Evolutionary conservation across 2,797 vertebrate species (phyloP).

Genomic region (Chanos chanos): DNA sequence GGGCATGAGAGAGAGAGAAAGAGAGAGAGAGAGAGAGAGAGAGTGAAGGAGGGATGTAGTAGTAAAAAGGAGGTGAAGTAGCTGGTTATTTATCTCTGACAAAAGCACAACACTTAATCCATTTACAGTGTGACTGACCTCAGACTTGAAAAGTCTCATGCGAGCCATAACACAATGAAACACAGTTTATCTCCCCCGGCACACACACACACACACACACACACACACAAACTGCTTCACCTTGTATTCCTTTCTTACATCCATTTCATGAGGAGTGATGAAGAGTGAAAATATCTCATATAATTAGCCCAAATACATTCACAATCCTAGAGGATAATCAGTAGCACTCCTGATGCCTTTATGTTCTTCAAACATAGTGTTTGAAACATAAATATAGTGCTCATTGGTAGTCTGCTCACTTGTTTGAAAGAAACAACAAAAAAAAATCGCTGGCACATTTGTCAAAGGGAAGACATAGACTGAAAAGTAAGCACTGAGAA

Average conservation of each 20-base stretch:
- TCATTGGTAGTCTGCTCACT: no score
- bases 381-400: no score
- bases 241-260: no score
- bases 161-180: conserved; percentile 37
- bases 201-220: neutral
- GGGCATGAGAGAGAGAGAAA: neutral
- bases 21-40: neutral
- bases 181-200: conserved; percentile 9
- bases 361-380: neutral
- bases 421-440: no score
- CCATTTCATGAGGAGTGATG: no score
- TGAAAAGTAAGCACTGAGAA: neutral
- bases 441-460: no score
- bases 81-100: conserved; percentile 39
- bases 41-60: neutral
- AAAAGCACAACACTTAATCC: conserved; percentile 43
- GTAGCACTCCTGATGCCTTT: neutral
- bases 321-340: neutral
- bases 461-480: neutral
- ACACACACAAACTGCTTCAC: neutral
- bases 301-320: conserved; percentile 1
- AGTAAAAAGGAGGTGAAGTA: neutral
- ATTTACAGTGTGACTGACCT: conserved; percentile 53
- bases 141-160: conserved; percentile 44
- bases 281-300: no score